These are phyloP conservation scores for Mellivora capensis DNA, from an alignment of 2,113 vertebrate species.

Conservation along the genomic window DNA sequence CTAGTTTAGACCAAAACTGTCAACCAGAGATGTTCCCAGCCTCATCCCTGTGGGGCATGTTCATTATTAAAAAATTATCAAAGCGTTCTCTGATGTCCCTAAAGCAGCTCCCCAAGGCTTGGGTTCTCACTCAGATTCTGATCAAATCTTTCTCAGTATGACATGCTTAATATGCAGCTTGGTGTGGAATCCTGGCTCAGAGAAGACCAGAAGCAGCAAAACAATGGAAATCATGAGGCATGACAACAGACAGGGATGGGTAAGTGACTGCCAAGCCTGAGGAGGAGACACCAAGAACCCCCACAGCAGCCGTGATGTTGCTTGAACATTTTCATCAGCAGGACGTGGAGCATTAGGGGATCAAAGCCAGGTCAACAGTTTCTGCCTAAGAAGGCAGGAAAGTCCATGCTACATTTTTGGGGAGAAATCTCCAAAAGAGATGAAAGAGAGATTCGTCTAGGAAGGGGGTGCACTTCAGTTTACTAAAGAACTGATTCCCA, in stretches of 20 bases:
- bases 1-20: not conserved
- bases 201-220: not conserved
- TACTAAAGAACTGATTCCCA: not conserved
- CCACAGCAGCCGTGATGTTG: rapidly evolving
- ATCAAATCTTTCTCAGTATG: not conserved
- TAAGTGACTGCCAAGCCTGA: rapidly evolving
- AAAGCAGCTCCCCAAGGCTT: not conserved
- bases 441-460: not conserved
- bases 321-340: not conserved
- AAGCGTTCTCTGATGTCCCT: not conserved
- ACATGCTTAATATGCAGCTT: rapidly evolving
- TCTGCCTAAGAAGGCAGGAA: not conserved
- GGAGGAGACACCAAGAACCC: not conserved
- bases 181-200: not conserved
- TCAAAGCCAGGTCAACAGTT: not conserved
- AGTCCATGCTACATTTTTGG: not conserved
- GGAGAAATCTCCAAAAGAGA: not conserved
- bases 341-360: not conserved
- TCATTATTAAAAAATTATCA: not conserved
- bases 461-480: not conserved
- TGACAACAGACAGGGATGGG: not conserved
- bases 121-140: not conserved
- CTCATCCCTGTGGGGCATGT: not conserved
- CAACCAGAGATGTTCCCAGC: not conserved
- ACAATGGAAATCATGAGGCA: rapidly evolving